These are phyloP conservation scores for Musca domestica DNA, from an alignment of 1,140 invertebrate species.

Conservation along the genomic window DNA sequence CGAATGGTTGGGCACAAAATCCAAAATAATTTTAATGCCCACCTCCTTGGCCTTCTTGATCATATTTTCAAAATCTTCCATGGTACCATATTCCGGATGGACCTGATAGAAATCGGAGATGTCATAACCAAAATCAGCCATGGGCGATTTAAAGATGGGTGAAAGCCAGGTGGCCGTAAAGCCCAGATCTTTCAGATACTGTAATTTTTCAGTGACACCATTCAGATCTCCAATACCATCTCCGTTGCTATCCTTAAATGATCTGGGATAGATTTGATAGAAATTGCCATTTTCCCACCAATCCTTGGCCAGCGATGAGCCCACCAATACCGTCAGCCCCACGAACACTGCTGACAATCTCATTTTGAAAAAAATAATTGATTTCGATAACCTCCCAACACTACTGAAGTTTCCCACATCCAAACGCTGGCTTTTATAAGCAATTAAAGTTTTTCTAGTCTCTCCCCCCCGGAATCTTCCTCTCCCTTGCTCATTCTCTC, in stretches of 20 bases:
- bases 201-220: slow-evolving; percentile 57
- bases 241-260: slow-evolving; percentile 69
- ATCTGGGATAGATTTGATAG: slow-evolving; percentile 76
- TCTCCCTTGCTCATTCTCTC: no score
- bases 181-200: slow-evolving; percentile 58
- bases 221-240: slow-evolving; percentile 74
- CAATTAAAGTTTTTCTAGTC: not conserved
- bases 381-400: not conserved
- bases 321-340: not conserved
- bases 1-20: slow-evolving; percentile 76
- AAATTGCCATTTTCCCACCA: slow-evolving; percentile 73
- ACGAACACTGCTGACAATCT: not conserved
- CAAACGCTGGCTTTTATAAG: not conserved
- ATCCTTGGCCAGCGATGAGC: slow-evolving; percentile 37
- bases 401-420: not conserved
- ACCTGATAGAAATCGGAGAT: slow-evolving; percentile 73
- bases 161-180: slow-evolving; percentile 68
- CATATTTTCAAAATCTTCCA: slow-evolving; percentile 70
- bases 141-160: slow-evolving; percentile 68
- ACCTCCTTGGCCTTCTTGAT: slow-evolving; percentile 60
- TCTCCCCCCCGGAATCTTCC: no score
- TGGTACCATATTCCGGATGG: slow-evolving; percentile 69
- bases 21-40: slow-evolving; percentile 64
- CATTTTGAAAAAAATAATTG: not conserved
- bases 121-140: slow-evolving; percentile 73